Conservation (phyloP, 2,113 vertebrate genomes). For the Dinomys branickii region DNA sequence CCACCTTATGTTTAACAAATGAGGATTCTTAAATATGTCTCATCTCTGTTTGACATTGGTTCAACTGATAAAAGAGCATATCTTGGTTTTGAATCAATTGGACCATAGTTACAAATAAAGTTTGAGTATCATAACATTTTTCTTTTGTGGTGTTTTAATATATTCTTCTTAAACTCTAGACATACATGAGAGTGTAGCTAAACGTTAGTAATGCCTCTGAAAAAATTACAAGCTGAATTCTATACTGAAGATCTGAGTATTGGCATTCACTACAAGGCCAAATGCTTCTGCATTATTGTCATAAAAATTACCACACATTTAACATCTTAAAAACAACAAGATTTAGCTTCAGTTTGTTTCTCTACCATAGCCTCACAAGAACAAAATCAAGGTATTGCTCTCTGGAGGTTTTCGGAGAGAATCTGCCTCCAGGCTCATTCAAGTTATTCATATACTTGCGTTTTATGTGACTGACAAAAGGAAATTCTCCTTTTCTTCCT, state of each 20-base stretch:
- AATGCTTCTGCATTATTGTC: too few species aligned
- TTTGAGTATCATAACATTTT: not conserved
- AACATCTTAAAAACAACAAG: not conserved
- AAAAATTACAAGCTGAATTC: not conserved
- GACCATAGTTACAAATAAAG: not conserved
- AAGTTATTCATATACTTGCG: not conserved
- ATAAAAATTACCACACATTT: not conserved
- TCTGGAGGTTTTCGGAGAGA: not conserved
- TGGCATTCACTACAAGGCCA: not conserved
- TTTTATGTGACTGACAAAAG: not conserved
- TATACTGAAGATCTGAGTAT: not conserved
- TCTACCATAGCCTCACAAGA: not conserved
- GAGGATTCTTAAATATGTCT: not conserved
- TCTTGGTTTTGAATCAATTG: constrained; percentile 43
- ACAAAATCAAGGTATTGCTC: not conserved
- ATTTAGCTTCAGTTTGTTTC: not conserved
- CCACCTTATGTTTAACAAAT: not conserved
- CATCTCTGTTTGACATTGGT: not conserved
- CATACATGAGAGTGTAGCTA: not conserved
- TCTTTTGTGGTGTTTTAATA: not conserved
- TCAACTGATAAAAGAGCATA: not conserved
- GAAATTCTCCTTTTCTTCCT: not conserved
- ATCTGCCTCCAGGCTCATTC: not conserved
- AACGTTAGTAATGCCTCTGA: not conserved
- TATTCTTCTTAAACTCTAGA: not conserved